These are phyloP conservation scores for Pangasius krempfi DNA, from an alignment of 2,797 vertebrate genomes.

Conservation along the genomic window DNA sequence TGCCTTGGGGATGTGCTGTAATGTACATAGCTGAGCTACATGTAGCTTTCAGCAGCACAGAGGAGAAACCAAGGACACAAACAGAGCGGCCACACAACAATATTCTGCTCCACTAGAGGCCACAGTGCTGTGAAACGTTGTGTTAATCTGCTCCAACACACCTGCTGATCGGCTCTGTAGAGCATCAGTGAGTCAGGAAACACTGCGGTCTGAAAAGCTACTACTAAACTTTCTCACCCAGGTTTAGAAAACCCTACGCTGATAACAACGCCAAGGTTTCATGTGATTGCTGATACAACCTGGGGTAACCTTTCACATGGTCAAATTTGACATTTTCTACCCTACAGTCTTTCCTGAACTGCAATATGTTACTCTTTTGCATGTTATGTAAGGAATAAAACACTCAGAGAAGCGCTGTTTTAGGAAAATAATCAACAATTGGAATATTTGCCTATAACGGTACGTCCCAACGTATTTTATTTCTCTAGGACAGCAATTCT, in stretches of 20 bases:
- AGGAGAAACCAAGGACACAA: conserved; percentile 16
- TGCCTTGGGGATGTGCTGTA: conserved; percentile 36
- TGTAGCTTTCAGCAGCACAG: conserved; percentile 1
- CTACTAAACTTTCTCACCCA: not conserved
- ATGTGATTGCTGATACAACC: not conserved
- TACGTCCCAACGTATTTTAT: not conserved
- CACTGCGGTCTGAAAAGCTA: not conserved
- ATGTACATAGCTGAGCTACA: conserved; percentile 23
- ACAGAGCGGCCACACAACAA: not conserved
- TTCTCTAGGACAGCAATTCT: not conserved
- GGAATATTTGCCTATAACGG: no score
- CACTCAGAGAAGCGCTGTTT: not conserved
- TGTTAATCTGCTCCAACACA: not conserved
- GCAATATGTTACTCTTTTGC: not conserved
- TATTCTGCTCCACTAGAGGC: not conserved
- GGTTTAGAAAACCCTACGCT: not conserved
- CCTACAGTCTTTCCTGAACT: not conserved
- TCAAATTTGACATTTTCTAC: not conserved
- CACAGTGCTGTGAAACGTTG: not conserved
- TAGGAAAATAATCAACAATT: no score
- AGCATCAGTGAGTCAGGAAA: not conserved
- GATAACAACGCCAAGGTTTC: not conserved
- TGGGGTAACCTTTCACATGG: not conserved
- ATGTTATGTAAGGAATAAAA: not conserved
- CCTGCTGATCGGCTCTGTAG: not conserved